Evolutionary conservation across 2,113 vertebrate species (phyloP).

Genomic region (Riparia riparia): DNA sequence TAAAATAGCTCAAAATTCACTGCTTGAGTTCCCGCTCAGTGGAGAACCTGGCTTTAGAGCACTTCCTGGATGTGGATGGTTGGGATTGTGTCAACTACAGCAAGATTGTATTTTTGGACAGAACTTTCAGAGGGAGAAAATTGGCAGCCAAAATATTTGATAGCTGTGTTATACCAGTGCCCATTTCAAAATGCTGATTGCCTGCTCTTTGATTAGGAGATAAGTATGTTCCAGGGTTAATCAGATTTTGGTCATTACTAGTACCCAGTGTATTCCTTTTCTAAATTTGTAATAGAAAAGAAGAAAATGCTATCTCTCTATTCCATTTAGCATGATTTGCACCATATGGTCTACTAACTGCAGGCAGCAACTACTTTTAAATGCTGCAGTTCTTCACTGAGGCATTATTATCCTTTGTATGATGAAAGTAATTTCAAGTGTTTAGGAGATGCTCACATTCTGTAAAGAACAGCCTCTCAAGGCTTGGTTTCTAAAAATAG

Average conservation of each 20-base stretch:
- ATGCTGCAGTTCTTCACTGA: neutral
- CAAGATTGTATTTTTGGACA: neutral
- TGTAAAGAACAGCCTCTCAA: neutral
- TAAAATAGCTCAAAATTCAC: neutral
- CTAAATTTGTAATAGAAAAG: slow-evolving; percentile 16
- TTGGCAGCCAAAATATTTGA: neutral
- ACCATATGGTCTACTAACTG: slow-evolving; percentile 28
- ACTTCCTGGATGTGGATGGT: neutral
- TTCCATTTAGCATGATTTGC: slow-evolving; percentile 17
- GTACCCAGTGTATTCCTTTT: neutral
- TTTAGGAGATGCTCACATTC: neutral
- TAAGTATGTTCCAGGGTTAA: slow-evolving; percentile 14
- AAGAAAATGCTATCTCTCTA: slow-evolving; percentile 10
- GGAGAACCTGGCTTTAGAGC: neutral
- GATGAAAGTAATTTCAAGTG: slow-evolving; percentile 31
- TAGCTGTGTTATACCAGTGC: neutral
- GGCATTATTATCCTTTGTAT: neutral
- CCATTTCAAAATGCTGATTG: neutral
- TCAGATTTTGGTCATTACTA: slow-evolving; percentile 23
- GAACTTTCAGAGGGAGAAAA: slow-evolving; percentile 12
- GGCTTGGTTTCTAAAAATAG: slow-evolving; percentile 18
- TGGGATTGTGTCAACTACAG: neutral
- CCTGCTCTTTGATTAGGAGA: neutral
- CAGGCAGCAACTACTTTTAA: slow-evolving; percentile 41
- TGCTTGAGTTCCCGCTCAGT: neutral